Conservation (phyloP, 2,113 vertebrate genomes). For the Rhipidura dahli region DNA sequence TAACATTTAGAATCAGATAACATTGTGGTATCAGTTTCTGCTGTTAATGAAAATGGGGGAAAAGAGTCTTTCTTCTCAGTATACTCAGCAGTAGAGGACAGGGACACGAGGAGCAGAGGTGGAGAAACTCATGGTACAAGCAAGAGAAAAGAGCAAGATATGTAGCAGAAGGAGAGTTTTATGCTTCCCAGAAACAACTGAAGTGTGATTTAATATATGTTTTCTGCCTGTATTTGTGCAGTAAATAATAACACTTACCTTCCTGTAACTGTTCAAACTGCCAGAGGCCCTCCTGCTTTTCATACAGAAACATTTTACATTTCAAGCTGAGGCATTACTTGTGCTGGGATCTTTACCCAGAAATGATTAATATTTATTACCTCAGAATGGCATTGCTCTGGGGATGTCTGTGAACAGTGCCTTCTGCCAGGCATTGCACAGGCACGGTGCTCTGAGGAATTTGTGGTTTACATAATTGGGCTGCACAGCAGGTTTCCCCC, state of each 20-base stretch:
- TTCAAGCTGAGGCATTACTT: not conserved
- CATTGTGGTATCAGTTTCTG: not conserved
- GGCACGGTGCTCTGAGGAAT: not conserved
- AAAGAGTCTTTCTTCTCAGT: not conserved
- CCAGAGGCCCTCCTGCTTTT: not conserved
- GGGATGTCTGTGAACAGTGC: not conserved
- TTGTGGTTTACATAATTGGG: not conserved
- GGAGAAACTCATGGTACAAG: not conserved
- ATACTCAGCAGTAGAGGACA: not conserved
- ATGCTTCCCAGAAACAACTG: not conserved
- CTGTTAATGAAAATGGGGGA: not conserved
- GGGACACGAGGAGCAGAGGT: not conserved
- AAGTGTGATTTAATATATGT: not conserved
- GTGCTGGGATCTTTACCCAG: not conserved
- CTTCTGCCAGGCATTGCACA: constrained; percentile 5
- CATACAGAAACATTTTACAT: not conserved
- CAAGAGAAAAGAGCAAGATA: not conserved
- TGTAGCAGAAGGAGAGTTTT: not conserved
- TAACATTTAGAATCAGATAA: not conserved
- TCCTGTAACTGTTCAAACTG: not conserved
- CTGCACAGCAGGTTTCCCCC: not conserved
- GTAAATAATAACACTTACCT: constrained; percentile 16
- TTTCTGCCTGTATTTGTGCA: not conserved
- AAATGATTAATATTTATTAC: constrained; percentile 50
- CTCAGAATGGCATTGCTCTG: not conserved